These are phyloP conservation scores for Ellobium chinense DNA, from an alignment of 2,888 invertebrate species.

Conservation along the genomic window DNA sequence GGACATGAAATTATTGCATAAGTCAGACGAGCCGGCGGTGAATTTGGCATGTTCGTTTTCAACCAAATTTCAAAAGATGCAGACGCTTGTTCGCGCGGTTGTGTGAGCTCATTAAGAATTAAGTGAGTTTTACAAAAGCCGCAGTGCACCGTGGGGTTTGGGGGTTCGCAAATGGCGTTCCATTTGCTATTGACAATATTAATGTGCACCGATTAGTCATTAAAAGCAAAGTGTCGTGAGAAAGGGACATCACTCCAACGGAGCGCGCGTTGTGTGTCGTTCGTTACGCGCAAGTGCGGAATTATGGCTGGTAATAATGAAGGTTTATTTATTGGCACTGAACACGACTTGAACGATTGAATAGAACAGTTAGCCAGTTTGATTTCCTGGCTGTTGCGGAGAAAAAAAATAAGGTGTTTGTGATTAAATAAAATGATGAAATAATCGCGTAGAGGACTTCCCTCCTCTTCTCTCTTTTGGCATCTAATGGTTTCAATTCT, in stretches of 20 bases:
- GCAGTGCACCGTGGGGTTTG: slow-evolving; percentile 27
- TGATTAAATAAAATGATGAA: too few relatives aligned
- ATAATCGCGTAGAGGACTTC: too few relatives aligned
- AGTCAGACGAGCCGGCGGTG: slow-evolving; percentile 5
- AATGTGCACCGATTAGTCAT: slow-evolving; percentile 33
- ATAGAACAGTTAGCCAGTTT: background rate
- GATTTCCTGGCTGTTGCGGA: too few relatives aligned
- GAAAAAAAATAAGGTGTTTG: too few relatives aligned
- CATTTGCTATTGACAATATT: slow-evolving; percentile 34
- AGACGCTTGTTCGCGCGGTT: background rate
- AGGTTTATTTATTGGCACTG: background rate
- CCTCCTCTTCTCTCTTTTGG: too few relatives aligned
- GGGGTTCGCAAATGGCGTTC: slow-evolving; percentile 30
- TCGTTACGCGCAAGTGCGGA: background rate
- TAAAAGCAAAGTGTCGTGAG: slow-evolving; percentile 36
- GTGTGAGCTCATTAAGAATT: slow-evolving; percentile 27
- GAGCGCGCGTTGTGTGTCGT: background rate
- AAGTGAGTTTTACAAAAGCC: slow-evolving; percentile 34
- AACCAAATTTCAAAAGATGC: slow-evolving; percentile 14
- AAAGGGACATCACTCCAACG: slow-evolving; percentile 16
- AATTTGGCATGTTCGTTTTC: slow-evolving; percentile 16
- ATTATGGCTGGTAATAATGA: background rate
- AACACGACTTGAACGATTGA: background rate
- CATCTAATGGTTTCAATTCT: too few relatives aligned
- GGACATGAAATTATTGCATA: slow-evolving; percentile 3